Evolutionary conservation across 2,888 invertebrate species (phyloP), one percentile per base, ranked within the genome.

Genomic region (Corythucha ciliata): DNA sequence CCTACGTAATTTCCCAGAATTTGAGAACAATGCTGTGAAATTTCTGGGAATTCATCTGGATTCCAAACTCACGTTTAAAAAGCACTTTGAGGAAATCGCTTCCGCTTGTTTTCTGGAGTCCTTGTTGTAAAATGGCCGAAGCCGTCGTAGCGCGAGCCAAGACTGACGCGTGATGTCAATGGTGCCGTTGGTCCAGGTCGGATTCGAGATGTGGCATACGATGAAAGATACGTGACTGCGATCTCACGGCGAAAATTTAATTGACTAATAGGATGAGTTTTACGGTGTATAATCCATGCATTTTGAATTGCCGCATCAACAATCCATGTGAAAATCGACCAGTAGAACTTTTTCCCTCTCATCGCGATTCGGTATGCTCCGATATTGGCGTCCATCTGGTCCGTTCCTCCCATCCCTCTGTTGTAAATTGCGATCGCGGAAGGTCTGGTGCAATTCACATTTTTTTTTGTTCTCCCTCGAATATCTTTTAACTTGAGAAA

Each of bases 341-440:
- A 44, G 32, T 33, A 44, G 32, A 29, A 44, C 21, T 44, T 44
- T n/a, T 44, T 44, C 21, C 12, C 32, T 10, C 46, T 33, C 2
- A 46, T 46, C 2, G 12, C 24, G 10, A 55, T 57, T 16, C 54
- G 16, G 42, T 58, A 56, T 20, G 39, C 45, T 42, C 34, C 46
- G 14, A 57, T 32, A 46, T 56, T 54, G 21, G 53, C 34, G 29
- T 58, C 58, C 49, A 53, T 54, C 4, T 27, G 45, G 46, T 58
- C 57, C 27, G 52, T 54, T 10, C 48, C 49, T 32, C 52, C 57
- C 54, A 58, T 58, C 26, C 48, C 33, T 29, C 41, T 21, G 49
- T 58, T 57, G 37, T 57, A 58, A 18, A 48, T 36, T 5, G 24
- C 32, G 25, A 54, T 45, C 10, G 36, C 37, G 18, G 16, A 34